A percentile compares a stretch with the other conserved stretches of the same genome.
These are phyloP conservation scores for Agriotes lineatus DNA, from an alignment of 2,888 invertebrate genomes.

Conservation along the genomic window DNA sequence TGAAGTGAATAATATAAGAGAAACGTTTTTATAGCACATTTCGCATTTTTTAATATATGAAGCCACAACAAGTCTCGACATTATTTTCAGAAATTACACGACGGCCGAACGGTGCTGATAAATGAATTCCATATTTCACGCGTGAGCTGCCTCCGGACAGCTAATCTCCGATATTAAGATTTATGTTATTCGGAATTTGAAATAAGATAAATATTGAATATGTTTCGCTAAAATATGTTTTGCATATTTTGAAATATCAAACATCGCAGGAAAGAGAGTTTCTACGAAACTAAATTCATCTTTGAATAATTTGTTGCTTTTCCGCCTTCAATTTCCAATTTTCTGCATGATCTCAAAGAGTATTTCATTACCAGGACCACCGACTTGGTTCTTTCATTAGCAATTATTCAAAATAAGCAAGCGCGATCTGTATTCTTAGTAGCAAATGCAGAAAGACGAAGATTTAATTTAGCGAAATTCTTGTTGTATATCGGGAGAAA, in stretches of 20 bases:
- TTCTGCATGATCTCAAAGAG: not conserved
- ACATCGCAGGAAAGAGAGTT: not conserved
- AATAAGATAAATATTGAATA: conserved; percentile 33
- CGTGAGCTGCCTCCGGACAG: conserved; percentile 52
- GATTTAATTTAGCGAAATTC: conserved; percentile 11
- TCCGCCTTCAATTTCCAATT: not conserved
- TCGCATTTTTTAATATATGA: conserved; percentile 4
- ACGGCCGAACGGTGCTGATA: conserved; percentile 50
- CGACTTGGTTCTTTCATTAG: not conserved
- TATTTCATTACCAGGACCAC: not conserved
- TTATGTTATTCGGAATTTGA: conserved; percentile 42
- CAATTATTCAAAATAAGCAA: not conserved
- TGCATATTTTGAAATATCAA: not conserved
- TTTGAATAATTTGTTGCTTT: not conserved
- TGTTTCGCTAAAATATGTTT: conserved; percentile 5
- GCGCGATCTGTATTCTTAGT: not conserved
- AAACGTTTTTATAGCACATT: not conserved
- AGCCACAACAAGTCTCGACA: conserved; percentile 44
- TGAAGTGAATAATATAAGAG: not conserved
- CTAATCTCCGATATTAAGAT: conserved; percentile 51
- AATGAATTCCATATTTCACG: conserved; percentile 56
- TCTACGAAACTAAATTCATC: not conserved
- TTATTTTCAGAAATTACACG: conserved; percentile 49
- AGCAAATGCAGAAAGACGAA: not conserved
- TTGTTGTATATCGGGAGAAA: conserved; percentile 13